These are phyloP conservation scores for Parazoanthus swiftii DNA, from an alignment of 92 coral and sea anemone species.

Conservation along the genomic window DNA sequence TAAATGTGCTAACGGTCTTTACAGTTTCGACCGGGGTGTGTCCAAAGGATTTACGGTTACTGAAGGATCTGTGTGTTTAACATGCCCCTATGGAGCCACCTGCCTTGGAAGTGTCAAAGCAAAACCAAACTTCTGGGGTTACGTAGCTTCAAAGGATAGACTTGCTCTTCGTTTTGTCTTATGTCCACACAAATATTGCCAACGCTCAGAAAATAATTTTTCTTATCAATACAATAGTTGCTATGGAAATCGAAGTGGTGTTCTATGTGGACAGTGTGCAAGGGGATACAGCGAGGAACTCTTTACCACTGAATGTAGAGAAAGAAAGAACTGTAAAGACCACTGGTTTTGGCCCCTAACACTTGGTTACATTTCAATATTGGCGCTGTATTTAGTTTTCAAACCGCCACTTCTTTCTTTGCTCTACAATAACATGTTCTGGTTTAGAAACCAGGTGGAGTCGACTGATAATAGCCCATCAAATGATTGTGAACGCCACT, in stretches of 20 bases:
- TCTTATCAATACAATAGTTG: conserved; percentile 35
- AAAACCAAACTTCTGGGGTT: background rate
- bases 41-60: background rate
- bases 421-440: background rate
- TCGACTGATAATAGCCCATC: background rate
- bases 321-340: conserved; percentile 35
- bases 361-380: background rate
- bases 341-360: conserved; percentile 48
- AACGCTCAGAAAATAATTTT: background rate
- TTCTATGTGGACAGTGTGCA: conserved; percentile 54
- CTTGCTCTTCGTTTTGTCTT: background rate
- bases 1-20: background rate
- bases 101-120: background rate
- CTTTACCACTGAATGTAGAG: conserved; percentile 43
- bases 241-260: conserved; percentile 50
- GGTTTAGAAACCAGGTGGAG: background rate
- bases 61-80: background rate
- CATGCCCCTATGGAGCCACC: background rate
- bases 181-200: background rate
- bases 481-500: background rate
- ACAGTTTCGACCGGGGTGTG: background rate
- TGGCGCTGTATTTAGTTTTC: conserved; percentile 45
- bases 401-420: conserved; percentile 35
- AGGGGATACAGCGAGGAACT: conserved; percentile 46
- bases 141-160: background rate